Base-by-base conservation (phyloP, 2,888 invertebrate genomes). In the Oasisia sp. region DNA sequence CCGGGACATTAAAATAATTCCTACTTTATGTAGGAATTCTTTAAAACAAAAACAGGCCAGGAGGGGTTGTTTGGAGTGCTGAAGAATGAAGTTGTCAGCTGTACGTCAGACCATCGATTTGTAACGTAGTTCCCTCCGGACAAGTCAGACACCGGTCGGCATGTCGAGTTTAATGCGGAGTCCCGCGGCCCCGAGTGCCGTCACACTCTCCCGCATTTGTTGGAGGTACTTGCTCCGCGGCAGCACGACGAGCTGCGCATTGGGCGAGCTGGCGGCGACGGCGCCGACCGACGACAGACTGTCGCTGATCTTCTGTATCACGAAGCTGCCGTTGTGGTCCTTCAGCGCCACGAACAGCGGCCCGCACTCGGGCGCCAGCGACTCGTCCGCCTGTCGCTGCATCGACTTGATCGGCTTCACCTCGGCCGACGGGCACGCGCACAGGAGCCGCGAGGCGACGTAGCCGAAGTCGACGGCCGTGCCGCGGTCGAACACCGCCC, bases 291-390 rank as follows among this genome's bases (percentile, higher is more conserved):
- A 19, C 27, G 27, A 7, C n/a, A 74, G 7, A 74, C 74, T 74
- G n/a, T 74, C 74, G 74, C 0, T 19, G 7, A 74, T 74, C 27
- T 74, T 74, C 7, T 74, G 74, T 74, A 74, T 74, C 74, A 74
- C 74, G 74, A 74, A 74, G n/a, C 74, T 74, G 74, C 74, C 74
- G n/a, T 74, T 74, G 74, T 74, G 74, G 74, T 74, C 74, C 74
- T 74, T 74, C 27, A 74, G 74, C 4, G 74, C 74, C 19, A 74
- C 74, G 74, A 74, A 74, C 19, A 74, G n/a, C 27, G 74, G 19
- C 27, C 74, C 74, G n/a, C 74, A 74, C 7, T 74, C 74, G 27
- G 74, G 74, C 7, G 74, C 19, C 27, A 19, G 74, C 19, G 74
- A 74, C n/a, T 74, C 74, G 27, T 27, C 27, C 19, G 74, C 19